These are phyloP conservation scores for Tipula helvola DNA, from an alignment of 2,888 invertebrate species.

Conservation along the genomic window DNA sequence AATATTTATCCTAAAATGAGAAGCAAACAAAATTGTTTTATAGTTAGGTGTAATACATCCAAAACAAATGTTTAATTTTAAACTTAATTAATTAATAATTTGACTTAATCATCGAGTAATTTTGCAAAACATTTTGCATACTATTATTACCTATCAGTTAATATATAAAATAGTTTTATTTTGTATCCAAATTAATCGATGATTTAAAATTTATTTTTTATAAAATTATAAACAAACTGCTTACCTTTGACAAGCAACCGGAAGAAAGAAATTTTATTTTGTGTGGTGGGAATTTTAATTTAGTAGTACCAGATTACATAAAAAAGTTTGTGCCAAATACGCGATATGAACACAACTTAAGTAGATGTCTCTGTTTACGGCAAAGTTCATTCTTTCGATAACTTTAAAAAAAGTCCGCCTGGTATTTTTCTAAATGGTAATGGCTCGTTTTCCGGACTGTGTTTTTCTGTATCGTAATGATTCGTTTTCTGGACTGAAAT, in stretches of 20 bases:
- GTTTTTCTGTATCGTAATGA: no score
- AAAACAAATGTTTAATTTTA: background rate
- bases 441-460: no score
- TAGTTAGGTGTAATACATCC: background rate
- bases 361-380: no score
- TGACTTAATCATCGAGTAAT: background rate
- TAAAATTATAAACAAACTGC: background rate
- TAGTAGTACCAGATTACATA: background rate
- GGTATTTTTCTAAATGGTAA: no score
- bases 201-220: background rate
- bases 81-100: background rate
- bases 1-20: background rate
- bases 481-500: no score
- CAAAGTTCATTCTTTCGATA: no score
- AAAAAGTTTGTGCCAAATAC: background rate
- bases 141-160: background rate
- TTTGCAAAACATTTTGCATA: background rate
- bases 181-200: background rate
- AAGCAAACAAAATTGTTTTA: background rate
- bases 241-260: slow-evolving; percentile 7
- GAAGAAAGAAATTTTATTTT: background rate
- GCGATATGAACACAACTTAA: no score
- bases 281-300: background rate
- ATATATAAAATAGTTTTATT: background rate
- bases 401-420: no score